Evolutionary conservation across 2,113 vertebrate species (phyloP), one percentile per base, ranked within the genome.

Genomic region (Rhinolophus ferrumequinum): DNA sequence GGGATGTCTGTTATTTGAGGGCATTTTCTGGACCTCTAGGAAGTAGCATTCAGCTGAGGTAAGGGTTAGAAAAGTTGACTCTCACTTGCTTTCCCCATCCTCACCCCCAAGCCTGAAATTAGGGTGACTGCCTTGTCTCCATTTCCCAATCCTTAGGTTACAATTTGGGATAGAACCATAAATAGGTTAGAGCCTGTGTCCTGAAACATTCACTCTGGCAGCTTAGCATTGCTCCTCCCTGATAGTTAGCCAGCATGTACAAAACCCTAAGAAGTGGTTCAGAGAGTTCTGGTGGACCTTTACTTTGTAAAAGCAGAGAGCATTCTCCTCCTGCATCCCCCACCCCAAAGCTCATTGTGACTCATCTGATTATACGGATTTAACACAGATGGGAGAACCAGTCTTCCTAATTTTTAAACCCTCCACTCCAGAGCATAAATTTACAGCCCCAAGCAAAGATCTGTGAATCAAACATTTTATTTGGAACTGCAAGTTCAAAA

Each of bases 391-490:
- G 54, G 54, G 54, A 73, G 85, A 90, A 88, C 1, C 50, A 73
- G 19, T 67, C 54, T 77, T 94, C 16, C 16, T 93, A 89, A 76
- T 89, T 86, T 95, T 73, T 81, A 93, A 77, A 72, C 14, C 52
- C 47, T 93, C 79, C 12, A 52, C 41, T 91, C 56, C 14, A 64
- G 19, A 85, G 8, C 50, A 76, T 88, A 95, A 81, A 93, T 92
- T 58, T 50, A 85, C 19, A 97, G 14, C 24, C 21, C 58, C 26
- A 91, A 86, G 24, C 76, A 81, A 96, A 82, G 56, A 77, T 73
- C 62, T 93, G n/a, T 80, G 26, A 95, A 73, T 82, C 44, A 81
- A 89, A 69, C n/a, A 82, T 94, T 96, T 89, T 73, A 72, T 89
- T 82, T 86, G 60, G n/a, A 93, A 73, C 50, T 89, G 6, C 28